Evolutionary conservation across 2,888 invertebrate genomes (phyloP), one percentile per base, ranked within the genome.

Genomic region (Julus scanicus): DNA sequence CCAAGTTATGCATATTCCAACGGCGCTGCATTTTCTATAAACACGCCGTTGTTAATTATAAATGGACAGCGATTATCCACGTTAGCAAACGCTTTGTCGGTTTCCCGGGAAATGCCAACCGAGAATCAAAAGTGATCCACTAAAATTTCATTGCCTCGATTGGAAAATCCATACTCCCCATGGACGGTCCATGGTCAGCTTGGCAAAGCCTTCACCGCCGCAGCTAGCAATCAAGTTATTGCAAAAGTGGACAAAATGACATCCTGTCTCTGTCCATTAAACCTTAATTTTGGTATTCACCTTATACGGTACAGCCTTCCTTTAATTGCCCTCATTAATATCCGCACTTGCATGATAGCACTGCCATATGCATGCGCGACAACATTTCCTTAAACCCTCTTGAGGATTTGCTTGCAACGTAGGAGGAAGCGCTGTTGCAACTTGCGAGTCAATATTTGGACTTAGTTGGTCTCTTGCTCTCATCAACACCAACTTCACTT

Each of bases 381-480:
- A 71, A 71, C 20, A 71, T 71, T 63, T 71, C 29, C 29, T 11
- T 17, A 6, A 29, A 9, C 71, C 29, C 71, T 71, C 71, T 29
- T 71, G 71, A 71, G 71, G 71, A 71, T 71, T 71, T 71, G 17
- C 71, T 8, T 71, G 0, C 29, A 8, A 29, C 71, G 71, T 8
- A 71, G 8, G 71, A 71, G 71, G 71, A 71, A 20, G 29, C 71
- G 71, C 20, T 71, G 71, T 71, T 71, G 71, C 71, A 29, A 71
- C 71, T 71, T 11, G 29, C 20, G 29, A 71, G 71, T 71, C 71
- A 71, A 71, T 71, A 71, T 71, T 71, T 71, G 71, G 71, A 71
- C 71, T 71, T 71, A 71, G 71, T 71, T 71, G 71, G 71, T 71
- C 71, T 71, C 71, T 71, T 71, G 71, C n/a, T 71, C 71, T 71